A percentile compares a stretch with the other conserved stretches of the same genome.
These are phyloP conservation scores for Isaurus tuberculatus DNA, from an alignment of 92 coral and sea anemone species.

Conservation along the genomic window DNA sequence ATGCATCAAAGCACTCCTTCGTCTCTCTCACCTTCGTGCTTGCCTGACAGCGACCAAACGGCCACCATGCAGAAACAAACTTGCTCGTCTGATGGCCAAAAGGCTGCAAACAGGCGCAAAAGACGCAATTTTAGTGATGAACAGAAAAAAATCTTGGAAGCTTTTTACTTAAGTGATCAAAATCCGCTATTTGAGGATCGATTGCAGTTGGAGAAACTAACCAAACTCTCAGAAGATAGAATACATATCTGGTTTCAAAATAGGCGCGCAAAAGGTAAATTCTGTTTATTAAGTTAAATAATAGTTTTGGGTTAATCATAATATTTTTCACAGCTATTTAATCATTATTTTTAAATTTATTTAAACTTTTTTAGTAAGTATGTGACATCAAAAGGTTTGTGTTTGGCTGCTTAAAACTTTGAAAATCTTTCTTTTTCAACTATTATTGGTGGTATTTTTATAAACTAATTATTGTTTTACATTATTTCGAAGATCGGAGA, in stretches of 20 bases:
- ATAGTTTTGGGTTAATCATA: too few relatives aligned
- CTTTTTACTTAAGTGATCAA: constrained; percentile 21
- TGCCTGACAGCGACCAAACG: not conserved
- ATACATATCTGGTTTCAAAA: constrained; percentile 47
- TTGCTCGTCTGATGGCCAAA: not conserved
- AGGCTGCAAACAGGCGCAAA: constrained; percentile 8
- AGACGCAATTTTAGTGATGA: constrained; percentile 38
- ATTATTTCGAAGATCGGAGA: constrained; percentile 24
- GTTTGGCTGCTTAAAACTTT: too few relatives aligned
- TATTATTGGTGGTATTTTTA: too few relatives aligned
- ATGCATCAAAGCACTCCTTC: not conserved
- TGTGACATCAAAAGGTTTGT: not conserved
- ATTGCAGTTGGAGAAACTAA: constrained; percentile 20
- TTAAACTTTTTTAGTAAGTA: too few relatives aligned
- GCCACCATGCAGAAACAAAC: not conserved
- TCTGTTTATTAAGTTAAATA: too few relatives aligned
- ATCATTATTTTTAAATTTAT: too few relatives aligned
- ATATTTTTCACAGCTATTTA: too few relatives aligned
- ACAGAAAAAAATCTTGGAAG: constrained; percentile 16
- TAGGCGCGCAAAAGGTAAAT: constrained; percentile 42
- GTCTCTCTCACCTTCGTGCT: not conserved
- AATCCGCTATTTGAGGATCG: constrained; percentile 41
- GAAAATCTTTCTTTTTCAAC: too few relatives aligned
- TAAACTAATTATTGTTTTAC: not conserved
- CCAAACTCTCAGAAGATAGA: constrained; percentile 40